Evolutionary conservation across 2,797 vertebrate genomes (phyloP), one percentile per base, ranked within the genome.

Genomic region (Eptatretus atami): DNA sequence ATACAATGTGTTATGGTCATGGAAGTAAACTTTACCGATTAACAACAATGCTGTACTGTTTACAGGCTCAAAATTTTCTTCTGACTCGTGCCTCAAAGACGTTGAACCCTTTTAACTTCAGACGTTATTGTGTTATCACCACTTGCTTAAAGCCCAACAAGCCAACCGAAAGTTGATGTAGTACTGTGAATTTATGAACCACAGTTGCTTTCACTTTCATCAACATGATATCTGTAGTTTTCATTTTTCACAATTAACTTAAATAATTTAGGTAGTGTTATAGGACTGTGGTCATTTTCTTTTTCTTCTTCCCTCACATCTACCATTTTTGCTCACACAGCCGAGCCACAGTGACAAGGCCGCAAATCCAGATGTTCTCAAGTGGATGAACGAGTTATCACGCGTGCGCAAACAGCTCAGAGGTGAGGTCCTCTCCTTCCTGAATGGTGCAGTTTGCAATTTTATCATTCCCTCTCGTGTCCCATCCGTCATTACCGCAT

Each of bases 331-430:
- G 66, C 52, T 69, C 9, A 67, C 66, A 3, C 57, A 98, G 92
- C 92, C 92, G 24, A 95, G 88, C 57, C 85, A 98, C 71, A 75
- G 85, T 1, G 92, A 98, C 71, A 96, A 98, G 77, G 85, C 78
- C 15, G 78, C 75, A 69, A 95, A 93, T 70, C 78, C 87, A 9
- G 92, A 98, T 67, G 86, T 93, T 66, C 77, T 98, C 63, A 79
- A 84, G 67, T 95, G 87, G 88, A 80, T 85, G 64, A 96, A 83
- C 52, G 92, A 98, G 68, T 80, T 98, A 68, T 76, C 87, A 65
- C 85, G 78, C 67, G 81, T 90, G 67, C 79, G 90, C 63, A 96
- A 86, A 72, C 83, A 93, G 1, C 79, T 93, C n/a, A 96, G 95
- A 86, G 90, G 92, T 95, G 72, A 69, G 72, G 44, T 63, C 53